Percentiles rank a stretch among this genome's conserved stretches.
These are phyloP conservation scores for Priocnemis perturbator DNA, from an alignment of 2,888 invertebrate genomes.

Conservation along the genomic window DNA sequence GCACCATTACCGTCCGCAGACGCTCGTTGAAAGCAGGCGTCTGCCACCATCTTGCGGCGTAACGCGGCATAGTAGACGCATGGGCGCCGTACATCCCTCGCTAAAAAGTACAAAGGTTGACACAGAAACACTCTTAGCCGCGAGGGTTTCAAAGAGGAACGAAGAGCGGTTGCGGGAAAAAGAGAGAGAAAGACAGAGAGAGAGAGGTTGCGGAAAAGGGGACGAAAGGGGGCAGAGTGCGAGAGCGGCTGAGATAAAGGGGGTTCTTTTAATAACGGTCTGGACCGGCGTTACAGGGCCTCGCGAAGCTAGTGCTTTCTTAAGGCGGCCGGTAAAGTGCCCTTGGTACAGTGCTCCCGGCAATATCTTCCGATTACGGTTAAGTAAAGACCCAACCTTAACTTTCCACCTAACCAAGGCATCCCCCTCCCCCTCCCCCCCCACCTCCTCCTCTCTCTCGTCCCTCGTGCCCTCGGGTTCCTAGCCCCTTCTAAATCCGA, in stretches of 20 bases:
- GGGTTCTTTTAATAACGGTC: conserved; percentile 74
- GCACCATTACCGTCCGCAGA: conserved; percentile 51
- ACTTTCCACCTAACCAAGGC: conserved; percentile 61
- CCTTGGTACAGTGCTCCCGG: conserved; percentile 71
- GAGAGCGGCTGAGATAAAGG: conserved; percentile 59
- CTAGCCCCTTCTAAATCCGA: conserved; percentile 51
- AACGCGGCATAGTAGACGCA: conserved; percentile 56
- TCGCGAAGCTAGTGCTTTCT: conserved; percentile 69
- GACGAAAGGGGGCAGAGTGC: conserved; percentile 14
- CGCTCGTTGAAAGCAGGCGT: conserved; percentile 35
- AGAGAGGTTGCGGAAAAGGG: conserved; percentile 15
- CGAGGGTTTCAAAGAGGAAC: conserved; percentile 53
- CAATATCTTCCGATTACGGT: conserved; percentile 75
- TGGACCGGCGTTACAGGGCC: conserved; percentile 63
- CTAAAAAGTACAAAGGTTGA: conserved; percentile 74
- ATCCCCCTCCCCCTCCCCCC: conserved; percentile 45
- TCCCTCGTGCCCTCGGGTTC: conserved; percentile 20
- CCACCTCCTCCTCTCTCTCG: conserved; percentile 36
- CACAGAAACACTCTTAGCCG: conserved; percentile 73
- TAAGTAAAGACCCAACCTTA: conserved; percentile 72
- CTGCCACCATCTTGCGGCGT: conserved; percentile 43
- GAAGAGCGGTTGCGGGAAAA: conserved; percentile 2
- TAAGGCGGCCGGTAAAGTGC: conserved; percentile 73
- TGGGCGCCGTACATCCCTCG: conserved; percentile 64
- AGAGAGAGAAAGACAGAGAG: conserved; percentile 12